Conservation (phyloP, 2,113 vertebrate species). For the Ellobius talpinus region DNA sequence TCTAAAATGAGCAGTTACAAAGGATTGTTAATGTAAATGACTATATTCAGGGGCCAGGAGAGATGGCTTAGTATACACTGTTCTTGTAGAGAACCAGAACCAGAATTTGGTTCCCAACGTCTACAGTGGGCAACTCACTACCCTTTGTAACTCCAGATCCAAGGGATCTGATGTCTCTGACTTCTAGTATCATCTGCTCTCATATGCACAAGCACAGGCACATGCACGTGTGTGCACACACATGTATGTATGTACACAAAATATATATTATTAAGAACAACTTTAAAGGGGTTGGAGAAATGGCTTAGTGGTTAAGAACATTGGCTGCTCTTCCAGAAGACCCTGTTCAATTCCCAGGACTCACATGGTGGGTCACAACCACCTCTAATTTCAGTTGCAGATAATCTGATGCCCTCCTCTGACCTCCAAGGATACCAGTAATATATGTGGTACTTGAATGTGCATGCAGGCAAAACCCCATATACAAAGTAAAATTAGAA, state of each 20-base stretch:
- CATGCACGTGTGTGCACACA: neutral
- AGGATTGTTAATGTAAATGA: neutral
- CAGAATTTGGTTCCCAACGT: neutral
- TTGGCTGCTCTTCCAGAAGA: neutral
- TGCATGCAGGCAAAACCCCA: too few species aligned
- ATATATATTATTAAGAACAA: neutral
- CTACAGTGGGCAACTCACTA: neutral
- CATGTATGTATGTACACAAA: neutral
- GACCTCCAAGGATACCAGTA: too few species aligned
- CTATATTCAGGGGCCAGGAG: neutral
- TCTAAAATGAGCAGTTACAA: slow-evolving; percentile 52
- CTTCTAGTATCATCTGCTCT: neutral
- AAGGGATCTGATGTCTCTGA: neutral
- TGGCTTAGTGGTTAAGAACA: neutral
- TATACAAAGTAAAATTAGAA: neutral
- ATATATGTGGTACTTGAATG: neutral
- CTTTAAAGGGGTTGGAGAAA: neutral
- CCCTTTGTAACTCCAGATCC: neutral
- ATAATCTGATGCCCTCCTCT: neutral
- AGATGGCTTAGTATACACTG: neutral
- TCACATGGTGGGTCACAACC: neutral
- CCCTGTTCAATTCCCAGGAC: neutral
- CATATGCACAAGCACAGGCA: neutral
- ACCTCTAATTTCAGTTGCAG: neutral
- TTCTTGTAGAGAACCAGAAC: neutral